A percentile compares a stretch with the other conserved stretches of the same genome.
These are phyloP conservation scores for Cephus pygmeus DNA, from an alignment of 2,888 invertebrate genomes.

Conservation along the genomic window DNA sequence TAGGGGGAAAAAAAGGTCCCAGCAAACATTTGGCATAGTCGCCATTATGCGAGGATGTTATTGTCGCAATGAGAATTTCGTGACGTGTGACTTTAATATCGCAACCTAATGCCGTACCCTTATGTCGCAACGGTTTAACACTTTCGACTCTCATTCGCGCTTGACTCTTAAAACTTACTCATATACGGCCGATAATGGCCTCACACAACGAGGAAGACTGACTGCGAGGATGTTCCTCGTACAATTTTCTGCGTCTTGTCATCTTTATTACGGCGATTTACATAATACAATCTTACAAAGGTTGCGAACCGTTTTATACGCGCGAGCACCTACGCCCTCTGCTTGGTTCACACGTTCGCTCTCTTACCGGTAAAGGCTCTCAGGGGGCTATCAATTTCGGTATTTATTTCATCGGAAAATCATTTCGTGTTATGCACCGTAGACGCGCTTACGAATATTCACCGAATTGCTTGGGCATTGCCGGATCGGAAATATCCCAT, in stretches of 20 bases:
- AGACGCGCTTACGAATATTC: not conserved
- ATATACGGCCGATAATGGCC: slow-evolving; percentile 13
- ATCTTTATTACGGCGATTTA: slow-evolving; percentile 41
- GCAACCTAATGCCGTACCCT: not conserved
- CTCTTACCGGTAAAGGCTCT: not conserved
- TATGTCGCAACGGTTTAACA: not conserved
- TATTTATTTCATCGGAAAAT: not conserved
- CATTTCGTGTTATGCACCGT: not conserved
- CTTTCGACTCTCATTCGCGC: slow-evolving; percentile 7
- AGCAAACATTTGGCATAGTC: not conserved
- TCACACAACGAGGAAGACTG: not conserved
- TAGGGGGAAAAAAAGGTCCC: not conserved
- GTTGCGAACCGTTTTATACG: slow-evolving; percentile 8
- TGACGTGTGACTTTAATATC: not conserved
- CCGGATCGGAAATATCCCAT: not conserved
- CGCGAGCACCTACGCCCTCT: slow-evolving; percentile 9
- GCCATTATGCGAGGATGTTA: not conserved
- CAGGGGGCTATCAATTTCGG: not conserved
- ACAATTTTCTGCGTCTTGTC: slow-evolving; percentile 18
- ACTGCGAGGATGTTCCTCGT: slow-evolving; percentile 1
- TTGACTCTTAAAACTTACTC: slow-evolving; percentile 22
- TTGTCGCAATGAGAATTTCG: not conserved
- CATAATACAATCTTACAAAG: slow-evolving; percentile 41
- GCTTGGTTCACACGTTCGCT: slow-evolving; percentile 1
- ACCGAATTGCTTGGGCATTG: not conserved